These are phyloP conservation scores for Melanostoma scalare DNA, from an alignment of 2,888 invertebrate species.

Conservation along the genomic window DNA sequence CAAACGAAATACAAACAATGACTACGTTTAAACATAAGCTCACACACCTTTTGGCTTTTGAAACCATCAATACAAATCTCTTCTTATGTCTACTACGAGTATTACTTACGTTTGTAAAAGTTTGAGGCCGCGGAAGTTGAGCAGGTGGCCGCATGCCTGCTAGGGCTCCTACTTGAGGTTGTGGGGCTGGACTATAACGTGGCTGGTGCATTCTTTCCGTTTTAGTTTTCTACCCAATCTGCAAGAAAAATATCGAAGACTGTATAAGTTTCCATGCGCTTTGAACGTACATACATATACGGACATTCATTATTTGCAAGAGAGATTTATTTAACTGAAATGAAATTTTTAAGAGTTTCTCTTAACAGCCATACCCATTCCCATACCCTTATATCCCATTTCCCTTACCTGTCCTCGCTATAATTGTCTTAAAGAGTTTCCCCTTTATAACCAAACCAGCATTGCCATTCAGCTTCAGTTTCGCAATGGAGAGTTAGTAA, in stretches of 20 bases:
- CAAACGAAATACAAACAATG: conserved; percentile 35
- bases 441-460: too few species aligned
- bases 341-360: neutral
- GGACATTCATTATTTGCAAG: too few species aligned
- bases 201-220: conserved; percentile 78
- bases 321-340: too few species aligned
- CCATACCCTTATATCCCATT: too few species aligned
- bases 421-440: too few species aligned
- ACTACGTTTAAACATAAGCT: conserved; percentile 14
- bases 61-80: neutral
- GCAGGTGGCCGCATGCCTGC: conserved; percentile 76
- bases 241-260: conserved; percentile 29
- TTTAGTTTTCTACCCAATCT: conserved; percentile 54
- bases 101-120: conserved; percentile 83
- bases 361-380: neutral
- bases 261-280: conserved; percentile 11
- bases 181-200: conserved; percentile 79
- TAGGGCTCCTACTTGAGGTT: conserved; percentile 74
- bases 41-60: conserved; percentile 1
- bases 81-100: too few species aligned
- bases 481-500: too few species aligned
- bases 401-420: too few species aligned
- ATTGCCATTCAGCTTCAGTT: too few species aligned
- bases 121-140: conserved; percentile 77
- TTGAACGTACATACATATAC: too few species aligned